phyloP scores from a whole-genome alignment of 2,888 invertebrate species.

The Acronicta leporina region DNA sequence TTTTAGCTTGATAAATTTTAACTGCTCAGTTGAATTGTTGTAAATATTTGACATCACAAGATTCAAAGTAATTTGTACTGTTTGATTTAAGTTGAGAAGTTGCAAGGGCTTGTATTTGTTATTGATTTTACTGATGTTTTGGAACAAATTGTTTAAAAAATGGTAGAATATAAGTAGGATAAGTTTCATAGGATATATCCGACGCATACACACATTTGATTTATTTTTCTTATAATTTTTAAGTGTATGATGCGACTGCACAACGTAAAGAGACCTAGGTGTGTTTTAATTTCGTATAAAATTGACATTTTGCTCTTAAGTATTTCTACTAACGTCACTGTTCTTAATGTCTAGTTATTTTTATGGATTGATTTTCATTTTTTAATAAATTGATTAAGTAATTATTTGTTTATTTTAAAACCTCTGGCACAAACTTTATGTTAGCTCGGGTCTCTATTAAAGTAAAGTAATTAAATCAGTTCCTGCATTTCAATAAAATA shows the following conservation, averaged over 20 bases:
- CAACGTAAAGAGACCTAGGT: conserved; percentile 56
- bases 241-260: conserved; percentile 59
- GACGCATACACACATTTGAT: conserved; percentile 64
- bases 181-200: conserved; percentile 68
- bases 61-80: conserved; percentile 60
- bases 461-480: no score
- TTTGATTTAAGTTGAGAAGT: conserved; percentile 60
- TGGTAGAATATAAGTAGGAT: conserved; percentile 63
- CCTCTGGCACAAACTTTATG: no score
- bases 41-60: conserved; percentile 83
- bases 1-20: conserved; percentile 51
- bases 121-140: conserved; percentile 78
- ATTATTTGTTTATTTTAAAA: conserved; percentile 43
- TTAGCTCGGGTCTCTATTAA: no score
- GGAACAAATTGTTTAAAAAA: conserved; percentile 76
- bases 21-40: conserved; percentile 67
- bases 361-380: conserved; percentile 85
- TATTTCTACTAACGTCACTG: conserved; percentile 77
- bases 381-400: conserved; percentile 82
- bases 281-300: conserved; percentile 74
- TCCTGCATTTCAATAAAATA: no score
- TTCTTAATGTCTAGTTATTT: conserved; percentile 80
- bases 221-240: conserved; percentile 59
- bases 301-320: conserved; percentile 75
- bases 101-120: conserved; percentile 72